Conservation (phyloP, 1,140 invertebrate species). For the Cotesia chilonis region DNA sequence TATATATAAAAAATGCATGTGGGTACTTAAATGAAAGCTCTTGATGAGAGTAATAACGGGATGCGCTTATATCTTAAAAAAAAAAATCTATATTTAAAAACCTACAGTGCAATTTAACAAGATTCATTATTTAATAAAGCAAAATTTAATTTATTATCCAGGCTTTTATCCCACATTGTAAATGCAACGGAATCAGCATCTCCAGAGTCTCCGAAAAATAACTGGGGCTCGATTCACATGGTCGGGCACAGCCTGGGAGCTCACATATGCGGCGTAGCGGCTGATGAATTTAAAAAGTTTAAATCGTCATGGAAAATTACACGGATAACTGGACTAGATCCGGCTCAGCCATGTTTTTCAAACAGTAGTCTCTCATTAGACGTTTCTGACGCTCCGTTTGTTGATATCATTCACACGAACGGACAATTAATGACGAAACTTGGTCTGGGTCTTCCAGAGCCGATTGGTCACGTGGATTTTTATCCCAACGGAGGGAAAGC, state of each 20-base stretch:
- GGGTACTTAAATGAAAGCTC: no score
- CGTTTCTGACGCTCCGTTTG: slow-evolving; percentile 70
- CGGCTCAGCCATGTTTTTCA: slow-evolving; percentile 72
- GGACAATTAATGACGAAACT: slow-evolving; percentile 61
- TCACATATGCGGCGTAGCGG: slow-evolving; percentile 70
- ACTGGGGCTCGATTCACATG: slow-evolving; percentile 63
- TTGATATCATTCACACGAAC: slow-evolving; percentile 78
- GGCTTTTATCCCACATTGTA: slow-evolving; percentile 48
- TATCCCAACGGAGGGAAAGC: slow-evolving; percentile 75
- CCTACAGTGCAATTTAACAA: neutral
- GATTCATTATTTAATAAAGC: no score
- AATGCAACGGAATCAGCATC: slow-evolving; percentile 40
- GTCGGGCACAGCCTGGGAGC: slow-evolving; percentile 73
- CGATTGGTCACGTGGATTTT: slow-evolving; percentile 73
- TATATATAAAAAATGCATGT: no score
- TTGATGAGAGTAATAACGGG: no score
- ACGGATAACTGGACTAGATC: slow-evolving; percentile 69
- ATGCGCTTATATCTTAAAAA: no score
- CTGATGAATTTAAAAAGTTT: slow-evolving; percentile 63
- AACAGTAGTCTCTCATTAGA: slow-evolving; percentile 64
- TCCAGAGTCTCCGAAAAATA: neutral
- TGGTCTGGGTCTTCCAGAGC: slow-evolving; percentile 68
- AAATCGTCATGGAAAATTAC: slow-evolving; percentile 46
- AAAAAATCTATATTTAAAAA: no score
- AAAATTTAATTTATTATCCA: slow-evolving; percentile 29